Evolutionary conservation across 2,113 vertebrate genomes (phyloP).

Genomic region (Chlorodrepanis virens): DNA sequence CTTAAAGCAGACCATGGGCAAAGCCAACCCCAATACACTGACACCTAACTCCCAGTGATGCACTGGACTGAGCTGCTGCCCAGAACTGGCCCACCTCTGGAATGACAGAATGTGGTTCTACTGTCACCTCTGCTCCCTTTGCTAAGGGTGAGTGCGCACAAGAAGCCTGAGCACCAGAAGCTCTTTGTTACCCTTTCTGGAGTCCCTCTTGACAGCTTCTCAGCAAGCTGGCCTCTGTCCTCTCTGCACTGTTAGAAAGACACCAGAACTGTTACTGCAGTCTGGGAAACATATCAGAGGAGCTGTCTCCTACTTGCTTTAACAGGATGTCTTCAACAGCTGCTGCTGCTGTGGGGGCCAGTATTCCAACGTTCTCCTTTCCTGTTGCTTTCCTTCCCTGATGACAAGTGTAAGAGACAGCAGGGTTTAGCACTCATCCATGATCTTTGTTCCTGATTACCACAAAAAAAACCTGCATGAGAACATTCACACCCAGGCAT

Average conservation of each 20-base stretch:
- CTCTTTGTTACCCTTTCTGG: neutral
- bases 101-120: neutral
- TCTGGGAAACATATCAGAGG: fast-evolving
- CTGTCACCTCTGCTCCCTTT: neutral
- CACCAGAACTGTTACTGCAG: neutral
- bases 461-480: neutral
- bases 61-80: neutral
- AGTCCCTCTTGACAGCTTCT: neutral
- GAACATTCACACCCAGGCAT: neutral
- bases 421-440: neutral
- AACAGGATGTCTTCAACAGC: neutral
- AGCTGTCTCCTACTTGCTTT: neutral
- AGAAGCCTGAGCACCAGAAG: neutral
- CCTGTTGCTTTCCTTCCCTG: neutral
- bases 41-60: neutral
- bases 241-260: neutral
- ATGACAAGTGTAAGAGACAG: neutral
- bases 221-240: neutral
- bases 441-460: neutral
- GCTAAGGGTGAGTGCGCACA: neutral
- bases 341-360: neutral
- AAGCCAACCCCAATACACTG: neutral
- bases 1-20: neutral
- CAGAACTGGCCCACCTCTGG: neutral
- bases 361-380: neutral